Conservation (phyloP, 1,140 invertebrate genomes). For the Globodera rostochiensis region DNA sequence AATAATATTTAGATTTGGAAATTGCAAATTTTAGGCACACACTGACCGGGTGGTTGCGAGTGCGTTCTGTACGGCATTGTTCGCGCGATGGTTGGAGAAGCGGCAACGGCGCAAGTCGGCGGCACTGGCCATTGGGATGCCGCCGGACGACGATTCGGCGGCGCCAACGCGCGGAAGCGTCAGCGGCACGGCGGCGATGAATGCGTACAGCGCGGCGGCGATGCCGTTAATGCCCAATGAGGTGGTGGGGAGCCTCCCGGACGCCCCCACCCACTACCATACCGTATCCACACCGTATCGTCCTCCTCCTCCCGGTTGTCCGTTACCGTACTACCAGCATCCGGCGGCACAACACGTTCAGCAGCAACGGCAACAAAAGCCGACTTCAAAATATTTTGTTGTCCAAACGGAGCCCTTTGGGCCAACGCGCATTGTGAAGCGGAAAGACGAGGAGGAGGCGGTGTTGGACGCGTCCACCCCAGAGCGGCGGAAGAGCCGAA, state of each 20-base stretch:
- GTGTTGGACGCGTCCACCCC: background rate
- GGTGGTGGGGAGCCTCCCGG: constrained; percentile 1
- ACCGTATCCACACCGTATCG: constrained; percentile 1
- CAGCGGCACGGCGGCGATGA: constrained; percentile 9
- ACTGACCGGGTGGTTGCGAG: constrained; percentile 41
- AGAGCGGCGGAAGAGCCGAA: background rate
- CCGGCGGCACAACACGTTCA: background rate
- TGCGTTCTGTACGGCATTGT: constrained; percentile 39
- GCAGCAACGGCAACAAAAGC: background rate
- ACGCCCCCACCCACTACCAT: constrained; percentile 7
- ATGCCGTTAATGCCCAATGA: constrained; percentile 16
- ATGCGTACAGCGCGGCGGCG: background rate
- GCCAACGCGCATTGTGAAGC: background rate
- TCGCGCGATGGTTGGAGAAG: constrained; percentile 38
- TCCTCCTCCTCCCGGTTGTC: background rate
- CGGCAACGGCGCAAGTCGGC: constrained; percentile 20
- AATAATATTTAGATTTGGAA: no score
- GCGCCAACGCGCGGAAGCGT: constrained; percentile 15
- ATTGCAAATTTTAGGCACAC: constrained; percentile 13
- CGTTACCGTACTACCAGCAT: background rate
- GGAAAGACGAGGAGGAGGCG: background rate
- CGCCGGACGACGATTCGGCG: constrained; percentile 13
- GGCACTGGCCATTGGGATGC: constrained; percentile 9
- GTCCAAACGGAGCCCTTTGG: background rate
- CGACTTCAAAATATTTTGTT: background rate